Conservation (phyloP, 2,113 vertebrate species). For the Illadopsis cleaveri region DNA sequence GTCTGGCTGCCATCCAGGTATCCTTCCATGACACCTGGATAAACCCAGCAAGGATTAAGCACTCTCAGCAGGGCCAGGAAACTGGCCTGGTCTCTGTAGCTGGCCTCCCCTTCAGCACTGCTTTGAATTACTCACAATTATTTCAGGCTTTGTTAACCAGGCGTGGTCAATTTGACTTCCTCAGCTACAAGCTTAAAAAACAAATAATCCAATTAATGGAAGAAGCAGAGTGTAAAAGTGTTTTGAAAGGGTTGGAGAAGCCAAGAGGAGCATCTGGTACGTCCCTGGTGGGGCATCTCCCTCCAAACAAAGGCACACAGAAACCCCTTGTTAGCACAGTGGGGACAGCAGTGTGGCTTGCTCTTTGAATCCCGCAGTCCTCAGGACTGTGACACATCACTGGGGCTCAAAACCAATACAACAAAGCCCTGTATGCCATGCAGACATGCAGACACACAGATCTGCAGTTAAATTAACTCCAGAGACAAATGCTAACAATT, state of each 20-base stretch:
- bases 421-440: background rate
- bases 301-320: background rate
- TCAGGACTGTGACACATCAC: background rate
- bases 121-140: slow-evolving; percentile 20
- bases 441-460: background rate
- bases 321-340: background rate
- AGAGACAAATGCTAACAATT: background rate
- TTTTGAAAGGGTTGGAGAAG: slow-evolving; percentile 22
- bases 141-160: slow-evolving; percentile 41
- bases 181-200: slow-evolving; percentile 37
- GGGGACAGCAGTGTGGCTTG: background rate
- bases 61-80: background rate
- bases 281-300: background rate
- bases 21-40: background rate
- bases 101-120: background rate
- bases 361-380: background rate
- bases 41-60: background rate
- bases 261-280: background rate
- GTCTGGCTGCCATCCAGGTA: background rate
- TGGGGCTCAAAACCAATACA: background rate
- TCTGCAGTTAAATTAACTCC: background rate
- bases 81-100: background rate
- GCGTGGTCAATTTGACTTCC: slow-evolving; percentile 2
- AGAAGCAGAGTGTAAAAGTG: slow-evolving; percentile 48
- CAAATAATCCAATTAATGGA: slow-evolving; percentile 54